Evolutionary conservation across 2,888 invertebrate species (phyloP).

Genomic region (Rhagium mordax): DNA sequence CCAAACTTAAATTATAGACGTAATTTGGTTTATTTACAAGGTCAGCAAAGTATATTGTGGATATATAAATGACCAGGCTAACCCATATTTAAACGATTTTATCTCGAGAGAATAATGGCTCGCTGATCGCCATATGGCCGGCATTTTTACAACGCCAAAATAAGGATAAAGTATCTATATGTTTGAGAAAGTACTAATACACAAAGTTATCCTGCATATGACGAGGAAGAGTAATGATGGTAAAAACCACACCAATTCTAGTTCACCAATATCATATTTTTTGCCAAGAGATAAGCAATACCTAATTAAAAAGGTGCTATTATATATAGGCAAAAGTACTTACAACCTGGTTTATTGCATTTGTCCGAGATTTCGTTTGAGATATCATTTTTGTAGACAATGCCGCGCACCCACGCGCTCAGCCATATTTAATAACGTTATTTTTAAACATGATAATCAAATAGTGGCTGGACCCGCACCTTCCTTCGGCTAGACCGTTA

Average conservation of each 20-base stretch:
- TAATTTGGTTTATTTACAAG: slow-evolving; percentile 24
- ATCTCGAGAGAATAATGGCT: slow-evolving; percentile 15
- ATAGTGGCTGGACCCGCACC: background rate
- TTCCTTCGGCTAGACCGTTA: slow-evolving; percentile 9
- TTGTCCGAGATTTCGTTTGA: slow-evolving; percentile 5
- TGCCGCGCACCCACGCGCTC: background rate
- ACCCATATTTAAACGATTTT: slow-evolving; percentile 27
- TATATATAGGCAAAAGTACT: background rate
- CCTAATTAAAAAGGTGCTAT: too few species aligned
- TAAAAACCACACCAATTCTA: too few species aligned
- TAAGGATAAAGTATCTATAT: background rate
- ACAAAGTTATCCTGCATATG: too few species aligned
- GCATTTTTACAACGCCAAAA: background rate
- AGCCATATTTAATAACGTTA: background rate
- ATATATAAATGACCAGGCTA: background rate
- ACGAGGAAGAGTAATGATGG: too few species aligned
- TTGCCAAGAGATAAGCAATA: too few species aligned
- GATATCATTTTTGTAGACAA: slow-evolving; percentile 13
- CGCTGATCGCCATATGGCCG: background rate
- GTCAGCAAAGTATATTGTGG: background rate
- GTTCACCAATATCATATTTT: too few species aligned
- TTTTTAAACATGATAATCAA: slow-evolving; percentile 8
- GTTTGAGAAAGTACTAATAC: too few species aligned
- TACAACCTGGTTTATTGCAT: background rate
- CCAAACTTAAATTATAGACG: slow-evolving; percentile 18